Base-by-base conservation (phyloP, 2,113 vertebrate species). In the Apaloderma vittatum region DNA sequence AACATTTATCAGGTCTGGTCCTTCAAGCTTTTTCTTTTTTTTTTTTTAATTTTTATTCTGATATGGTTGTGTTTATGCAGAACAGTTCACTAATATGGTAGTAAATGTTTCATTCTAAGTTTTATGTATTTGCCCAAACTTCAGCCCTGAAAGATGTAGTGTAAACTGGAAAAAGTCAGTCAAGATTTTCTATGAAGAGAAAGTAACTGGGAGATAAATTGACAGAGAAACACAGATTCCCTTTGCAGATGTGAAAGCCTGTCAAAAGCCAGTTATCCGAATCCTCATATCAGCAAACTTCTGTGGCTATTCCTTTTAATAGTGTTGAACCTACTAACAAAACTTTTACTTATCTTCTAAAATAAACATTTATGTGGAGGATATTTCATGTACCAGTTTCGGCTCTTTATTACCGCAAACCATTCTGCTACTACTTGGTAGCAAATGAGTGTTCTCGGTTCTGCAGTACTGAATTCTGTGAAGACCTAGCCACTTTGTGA, bases 31-130 rank as follows among this genome's bases (percentile, higher is more conserved):
- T 12, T 30, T 34, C 20, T 48, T 30, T 34, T 23, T 48, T 49
- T 21, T 46, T 29, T 30, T 46, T 48, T 24, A 8, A 8, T 58
- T 34, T 59, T 16, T 7, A 17, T 32, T 32, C 8, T 57, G 55
- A 16, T 1, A 9, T 24, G 7, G 29, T 22, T 0, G 1, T 8
- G 8, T 74, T 86, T 26, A 23, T 0, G 0, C n/a, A 21, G 40
- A 45, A 14, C 24, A 11, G 27, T 17, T 88, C 4, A 8, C 34
- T n/a, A 59, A 46, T 26, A 12, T 1, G 8, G 11, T 40, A 77
- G 16, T 26, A 65, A 87, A 75, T 24, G 2, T 40, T 90, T 61
- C 7, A 9, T 27, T 22, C 58, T 62, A 29, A 74, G 20, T 10
- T 74, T 45, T 37, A 7, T 36, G 4, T n/a, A 10, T 66, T 93